Percentiles rank a stretch among this genome's conserved stretches.
Conservation (phyloP, 2,797 vertebrate genomes). For the Anguilla pacifica region DNA sequence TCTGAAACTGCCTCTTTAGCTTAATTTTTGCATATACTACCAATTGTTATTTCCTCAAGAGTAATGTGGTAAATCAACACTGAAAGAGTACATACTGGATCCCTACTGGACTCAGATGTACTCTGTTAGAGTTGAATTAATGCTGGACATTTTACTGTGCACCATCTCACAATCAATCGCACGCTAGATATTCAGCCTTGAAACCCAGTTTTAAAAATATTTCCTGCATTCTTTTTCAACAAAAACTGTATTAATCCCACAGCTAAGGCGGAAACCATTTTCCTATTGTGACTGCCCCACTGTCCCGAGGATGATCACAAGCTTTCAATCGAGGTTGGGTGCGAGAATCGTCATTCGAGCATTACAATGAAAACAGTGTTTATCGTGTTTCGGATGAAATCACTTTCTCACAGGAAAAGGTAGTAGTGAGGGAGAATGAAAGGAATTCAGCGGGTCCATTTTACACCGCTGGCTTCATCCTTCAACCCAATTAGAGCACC, state of each 20-base stretch:
- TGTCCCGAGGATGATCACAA: neutral
- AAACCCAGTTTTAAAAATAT: constrained; percentile 20
- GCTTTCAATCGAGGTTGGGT: neutral
- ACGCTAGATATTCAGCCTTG: constrained; percentile 36
- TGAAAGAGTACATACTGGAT: no score
- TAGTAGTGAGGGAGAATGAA: neutral
- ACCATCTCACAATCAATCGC: constrained; percentile 31
- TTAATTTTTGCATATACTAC: neutral
- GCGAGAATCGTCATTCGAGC: constrained; percentile 34
- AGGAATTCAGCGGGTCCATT: constrained; percentile 26
- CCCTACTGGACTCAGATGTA: no score
- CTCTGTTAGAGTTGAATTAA: no score
- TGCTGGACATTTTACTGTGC: neutral
- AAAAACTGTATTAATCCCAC: constrained; percentile 26
- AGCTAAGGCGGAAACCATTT: constrained; percentile 18
- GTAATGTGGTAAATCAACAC: no score
- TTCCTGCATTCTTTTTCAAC: neutral
- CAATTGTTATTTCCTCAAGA: constrained; percentile 19
- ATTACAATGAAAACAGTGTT: constrained; percentile 19
- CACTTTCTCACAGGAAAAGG: constrained; percentile 7
- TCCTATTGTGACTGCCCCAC: neutral
- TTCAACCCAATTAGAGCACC: constrained; percentile 30
- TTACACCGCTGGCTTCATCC: neutral
- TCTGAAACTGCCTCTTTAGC: neutral
- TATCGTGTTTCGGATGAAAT: constrained; percentile 30